Conservation (phyloP, 1,140 invertebrate genomes). For the Lepeophtheirus salmonis region DNA sequence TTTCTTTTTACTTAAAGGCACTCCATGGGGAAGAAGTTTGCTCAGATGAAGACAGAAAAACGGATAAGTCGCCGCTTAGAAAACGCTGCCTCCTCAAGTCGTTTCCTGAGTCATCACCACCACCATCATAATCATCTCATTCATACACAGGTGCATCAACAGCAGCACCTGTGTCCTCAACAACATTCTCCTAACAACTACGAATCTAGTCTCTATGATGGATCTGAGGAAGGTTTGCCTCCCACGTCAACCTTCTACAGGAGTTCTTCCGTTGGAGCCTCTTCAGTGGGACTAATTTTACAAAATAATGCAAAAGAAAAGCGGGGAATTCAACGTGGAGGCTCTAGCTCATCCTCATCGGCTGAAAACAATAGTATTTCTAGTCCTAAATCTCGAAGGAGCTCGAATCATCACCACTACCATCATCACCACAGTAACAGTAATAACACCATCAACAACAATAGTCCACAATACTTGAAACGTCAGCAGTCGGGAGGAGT, state of each 20-base stretch:
- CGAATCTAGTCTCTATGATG: slow-evolving; percentile 18
- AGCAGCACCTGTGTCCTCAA: slow-evolving; percentile 10
- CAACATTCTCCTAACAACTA: not conserved
- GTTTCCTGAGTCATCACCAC: slow-evolving; percentile 20
- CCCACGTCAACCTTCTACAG: not conserved
- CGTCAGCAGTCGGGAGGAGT: slow-evolving; percentile 12
- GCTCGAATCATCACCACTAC: not conserved
- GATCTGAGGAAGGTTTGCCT: not conserved
- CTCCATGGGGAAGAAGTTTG: slow-evolving; percentile 81
- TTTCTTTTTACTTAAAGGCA: slow-evolving; percentile 31
- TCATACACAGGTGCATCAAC: slow-evolving; percentile 5
- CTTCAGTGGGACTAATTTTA: not conserved
- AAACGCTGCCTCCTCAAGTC: slow-evolving; percentile 20
- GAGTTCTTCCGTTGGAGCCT: not conserved
- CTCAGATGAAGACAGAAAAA: slow-evolving; percentile 66
- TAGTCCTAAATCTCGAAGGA: not conserved
- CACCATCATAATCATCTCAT: slow-evolving; percentile 19
- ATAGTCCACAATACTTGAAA: slow-evolving; percentile 13
- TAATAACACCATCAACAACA: too few species aligned
- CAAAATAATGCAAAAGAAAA: too few species aligned
- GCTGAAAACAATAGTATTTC: not conserved
- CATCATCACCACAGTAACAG: slow-evolving; percentile 1
- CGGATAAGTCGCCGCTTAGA: slow-evolving; percentile 46
- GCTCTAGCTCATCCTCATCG: not conserved
- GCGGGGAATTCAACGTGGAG: not conserved